Evolutionary conservation across 2,797 vertebrate genomes (phyloP).

Genomic region (Trematomus bernacchii): DNA sequence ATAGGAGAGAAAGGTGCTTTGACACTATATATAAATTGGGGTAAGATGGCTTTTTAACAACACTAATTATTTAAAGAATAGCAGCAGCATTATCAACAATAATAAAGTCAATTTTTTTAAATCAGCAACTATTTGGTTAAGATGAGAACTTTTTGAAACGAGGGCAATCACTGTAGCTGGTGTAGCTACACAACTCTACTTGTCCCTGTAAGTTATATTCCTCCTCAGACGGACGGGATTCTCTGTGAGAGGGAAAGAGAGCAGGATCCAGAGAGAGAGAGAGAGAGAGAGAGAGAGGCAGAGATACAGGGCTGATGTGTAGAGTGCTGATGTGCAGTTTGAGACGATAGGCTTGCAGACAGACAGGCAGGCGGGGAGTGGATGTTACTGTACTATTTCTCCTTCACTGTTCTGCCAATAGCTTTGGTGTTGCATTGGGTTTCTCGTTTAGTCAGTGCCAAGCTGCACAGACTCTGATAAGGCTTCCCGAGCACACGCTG

Average conservation of each 20-base stretch:
- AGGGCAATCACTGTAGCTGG: background rate
- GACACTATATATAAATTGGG: background rate
- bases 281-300: conserved; percentile 1
- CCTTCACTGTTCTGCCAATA: conserved; percentile 70
- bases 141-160: background rate
- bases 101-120: background rate
- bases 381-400: conserved; percentile 68
- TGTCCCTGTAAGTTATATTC: conserved; percentile 14
- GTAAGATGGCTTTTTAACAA: background rate
- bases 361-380: conserved; percentile 41
- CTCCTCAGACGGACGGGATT: conserved; percentile 19
- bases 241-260: conserved; percentile 29
- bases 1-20: background rate
- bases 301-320: conserved; percentile 50
- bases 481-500: conserved; percentile 59
- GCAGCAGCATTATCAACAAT: background rate
- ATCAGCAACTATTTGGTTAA: background rate
- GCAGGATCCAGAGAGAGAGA: background rate
- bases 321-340: conserved; percentile 68
- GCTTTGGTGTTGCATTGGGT: conserved; percentile 64
- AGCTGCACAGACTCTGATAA: conserved; percentile 79
- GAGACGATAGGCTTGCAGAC: conserved; percentile 43
- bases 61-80: conserved; percentile 7
- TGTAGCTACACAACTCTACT: conserved; percentile 9
- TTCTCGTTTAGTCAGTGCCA: conserved; percentile 74